Percentiles rank a stretch among this genome's conserved stretches.
phyloP scores from a whole-genome alignment of 2,888 invertebrate species.

The Listrodromus nycthemerus region DNA sequence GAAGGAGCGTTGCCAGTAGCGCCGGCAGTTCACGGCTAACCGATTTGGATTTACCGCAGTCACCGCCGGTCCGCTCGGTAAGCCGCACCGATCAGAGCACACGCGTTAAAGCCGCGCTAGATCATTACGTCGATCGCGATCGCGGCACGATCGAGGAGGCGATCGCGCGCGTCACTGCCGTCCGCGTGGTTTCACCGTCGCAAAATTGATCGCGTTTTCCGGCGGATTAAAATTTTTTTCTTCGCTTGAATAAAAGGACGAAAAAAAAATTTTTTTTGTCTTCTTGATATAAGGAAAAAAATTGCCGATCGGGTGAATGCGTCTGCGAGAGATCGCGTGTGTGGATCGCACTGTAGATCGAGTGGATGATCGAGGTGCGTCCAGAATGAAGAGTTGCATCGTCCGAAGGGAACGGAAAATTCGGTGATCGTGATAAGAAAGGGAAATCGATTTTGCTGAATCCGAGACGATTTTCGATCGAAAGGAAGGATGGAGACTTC shows the following conservation, averaged over 20 bases:
- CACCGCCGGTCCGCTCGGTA: constrained; percentile 76
- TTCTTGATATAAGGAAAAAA: background rate
- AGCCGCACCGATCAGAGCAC: constrained; percentile 70
- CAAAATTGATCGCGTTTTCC: background rate
- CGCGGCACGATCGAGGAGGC: constrained; percentile 70
- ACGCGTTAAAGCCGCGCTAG: constrained; percentile 53
- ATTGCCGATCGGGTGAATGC: constrained; percentile 20
- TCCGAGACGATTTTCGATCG: constrained; percentile 23
- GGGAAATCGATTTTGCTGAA: background rate
- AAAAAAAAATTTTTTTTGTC: background rate
- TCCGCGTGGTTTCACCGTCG: constrained; percentile 53
- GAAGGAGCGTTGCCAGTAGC: constrained; percentile 49
- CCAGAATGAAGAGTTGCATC: constrained; percentile 35
- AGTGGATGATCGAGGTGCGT: constrained; percentile 45
- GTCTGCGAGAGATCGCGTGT: background rate
- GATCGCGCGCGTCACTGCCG: constrained; percentile 70
- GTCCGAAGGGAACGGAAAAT: constrained; percentile 9
- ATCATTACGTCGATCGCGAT: constrained; percentile 62
- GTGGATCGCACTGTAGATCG: background rate
- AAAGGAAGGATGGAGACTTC: constrained; percentile 50
- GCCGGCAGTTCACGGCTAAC: constrained; percentile 63
- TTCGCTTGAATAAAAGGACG: background rate
- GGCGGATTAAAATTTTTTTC: background rate
- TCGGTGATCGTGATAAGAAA: constrained; percentile 37
- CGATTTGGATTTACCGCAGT: constrained; percentile 75